phyloP scores from a whole-genome alignment of 2,888 invertebrate species.

The Drosophila neotestacea region DNA sequence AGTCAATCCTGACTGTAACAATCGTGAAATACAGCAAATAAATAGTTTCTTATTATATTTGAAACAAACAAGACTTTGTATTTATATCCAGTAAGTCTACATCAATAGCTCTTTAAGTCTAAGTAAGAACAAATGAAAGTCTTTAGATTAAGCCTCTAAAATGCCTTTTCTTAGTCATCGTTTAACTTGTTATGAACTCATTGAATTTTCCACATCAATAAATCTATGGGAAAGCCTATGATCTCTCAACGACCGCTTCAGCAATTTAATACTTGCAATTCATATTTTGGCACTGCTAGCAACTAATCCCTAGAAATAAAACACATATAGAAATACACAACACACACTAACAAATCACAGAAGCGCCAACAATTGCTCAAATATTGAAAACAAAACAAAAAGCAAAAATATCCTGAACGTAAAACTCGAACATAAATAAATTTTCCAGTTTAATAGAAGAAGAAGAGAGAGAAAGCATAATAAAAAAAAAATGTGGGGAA shows the following conservation, averaged over 20 bases:
- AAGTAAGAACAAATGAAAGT: not conserved
- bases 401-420: slow-evolving; percentile 36
- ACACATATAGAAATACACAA: slow-evolving; percentile 15
- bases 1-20: no score
- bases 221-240: slow-evolving; percentile 39
- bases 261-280: slow-evolving; percentile 61
- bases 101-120: no score
- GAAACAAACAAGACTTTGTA: no score
- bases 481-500: slow-evolving; percentile 5
- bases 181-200: not conserved
- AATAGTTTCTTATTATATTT: no score
- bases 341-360: slow-evolving; percentile 46
- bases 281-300: slow-evolving; percentile 63
- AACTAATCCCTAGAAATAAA: slow-evolving; percentile 58
- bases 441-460: slow-evolving; percentile 38
- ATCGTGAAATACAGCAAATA: no score
- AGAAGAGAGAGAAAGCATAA: slow-evolving; percentile 9
- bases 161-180: not conserved
- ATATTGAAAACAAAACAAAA: slow-evolving; percentile 60
- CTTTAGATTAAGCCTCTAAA: not conserved
- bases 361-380: slow-evolving; percentile 54
- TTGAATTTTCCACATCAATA: slow-evolving; percentile 22
- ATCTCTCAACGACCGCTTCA: slow-evolving; percentile 43
- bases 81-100: no score
- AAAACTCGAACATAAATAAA: slow-evolving; percentile 51